These are phyloP conservation scores for Arge pagana DNA, from an alignment of 2,888 invertebrate species.

Conservation along the genomic window DNA sequence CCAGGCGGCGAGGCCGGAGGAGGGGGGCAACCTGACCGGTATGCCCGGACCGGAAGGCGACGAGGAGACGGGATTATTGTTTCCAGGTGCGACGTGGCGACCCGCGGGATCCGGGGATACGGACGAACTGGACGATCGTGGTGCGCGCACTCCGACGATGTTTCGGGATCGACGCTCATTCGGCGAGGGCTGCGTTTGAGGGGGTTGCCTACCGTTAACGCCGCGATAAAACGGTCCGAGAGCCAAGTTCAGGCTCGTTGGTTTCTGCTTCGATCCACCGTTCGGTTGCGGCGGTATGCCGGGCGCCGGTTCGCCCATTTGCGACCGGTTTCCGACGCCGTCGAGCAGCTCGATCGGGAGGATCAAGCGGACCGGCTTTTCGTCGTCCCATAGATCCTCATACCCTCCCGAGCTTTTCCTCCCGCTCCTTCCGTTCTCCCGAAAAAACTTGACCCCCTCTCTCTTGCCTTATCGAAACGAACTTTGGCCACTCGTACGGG, in stretches of 20 bases:
- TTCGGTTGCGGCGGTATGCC: conserved; percentile 53
- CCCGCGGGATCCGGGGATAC: conserved; percentile 6
- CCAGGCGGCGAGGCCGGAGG: conserved; percentile 43
- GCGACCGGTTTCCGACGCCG: conserved; percentile 28
- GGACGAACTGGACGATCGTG: conserved; percentile 27
- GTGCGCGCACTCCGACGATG: conserved; percentile 42
- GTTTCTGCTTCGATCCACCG: conserved; percentile 55
- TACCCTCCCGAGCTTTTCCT: too few relatives aligned
- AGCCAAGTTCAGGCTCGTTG: conserved; percentile 52
- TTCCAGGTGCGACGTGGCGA: conserved; percentile 2
- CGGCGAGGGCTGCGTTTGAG: conserved; percentile 37
- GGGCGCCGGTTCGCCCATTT: conserved; percentile 56
- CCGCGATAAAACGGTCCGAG: conserved; percentile 56
- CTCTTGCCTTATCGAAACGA: conserved; percentile 15
- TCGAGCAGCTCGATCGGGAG: too few relatives aligned
- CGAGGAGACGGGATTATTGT: conserved; percentile 35
- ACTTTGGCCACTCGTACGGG: too few relatives aligned
- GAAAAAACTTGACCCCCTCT: too few relatives aligned
- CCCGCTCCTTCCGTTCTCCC: too few relatives aligned
- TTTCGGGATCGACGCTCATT: conserved; percentile 55
- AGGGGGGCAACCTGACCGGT: conserved; percentile 32
- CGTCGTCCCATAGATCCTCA: too few relatives aligned
- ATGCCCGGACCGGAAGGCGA: conserved; percentile 36
- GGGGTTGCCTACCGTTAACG: conserved; percentile 52
- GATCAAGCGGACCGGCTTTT: too few relatives aligned